Evolutionary conservation across 2,888 invertebrate genomes (phyloP).

Genomic region (Cantharis nigra): DNA sequence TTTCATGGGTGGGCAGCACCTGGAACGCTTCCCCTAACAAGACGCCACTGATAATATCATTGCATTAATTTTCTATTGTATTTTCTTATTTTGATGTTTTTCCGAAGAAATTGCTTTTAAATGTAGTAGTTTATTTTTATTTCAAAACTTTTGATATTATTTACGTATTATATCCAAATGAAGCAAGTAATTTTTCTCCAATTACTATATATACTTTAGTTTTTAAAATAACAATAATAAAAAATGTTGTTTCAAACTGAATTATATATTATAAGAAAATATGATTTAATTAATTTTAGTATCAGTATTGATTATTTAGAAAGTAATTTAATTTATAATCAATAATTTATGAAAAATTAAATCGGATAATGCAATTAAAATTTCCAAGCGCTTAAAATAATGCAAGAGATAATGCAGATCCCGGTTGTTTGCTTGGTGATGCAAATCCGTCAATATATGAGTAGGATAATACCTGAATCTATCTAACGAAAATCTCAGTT

Average conservation of each 20-base stretch:
- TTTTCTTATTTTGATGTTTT: no score
- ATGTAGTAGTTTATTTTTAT: no score
- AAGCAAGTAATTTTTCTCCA: no score
- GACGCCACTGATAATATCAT: not conserved
- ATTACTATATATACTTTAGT: no score
- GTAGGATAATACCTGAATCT: not conserved
- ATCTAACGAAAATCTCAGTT: not conserved
- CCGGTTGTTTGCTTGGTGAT: not conserved
- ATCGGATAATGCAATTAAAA: not conserved
- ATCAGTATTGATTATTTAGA: not conserved
- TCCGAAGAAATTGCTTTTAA: no score
- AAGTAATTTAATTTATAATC: not conserved
- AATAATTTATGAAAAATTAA: not conserved
- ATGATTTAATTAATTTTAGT: not conserved
- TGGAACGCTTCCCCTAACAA: not conserved
- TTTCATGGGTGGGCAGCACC: not conserved
- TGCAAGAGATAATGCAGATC: not conserved
- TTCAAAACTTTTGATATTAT: no score
- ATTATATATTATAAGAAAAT: not conserved
- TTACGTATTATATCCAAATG: no score
- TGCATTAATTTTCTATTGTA: no score
- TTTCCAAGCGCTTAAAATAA: not conserved
- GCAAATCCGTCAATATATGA: not conserved
- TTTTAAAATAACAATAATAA: no score
- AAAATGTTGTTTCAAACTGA: no score